Evolutionary conservation across 2,113 vertebrate genomes (phyloP), one percentile per base, ranked within the genome.

Genomic region (Callipepla californica): DNA sequence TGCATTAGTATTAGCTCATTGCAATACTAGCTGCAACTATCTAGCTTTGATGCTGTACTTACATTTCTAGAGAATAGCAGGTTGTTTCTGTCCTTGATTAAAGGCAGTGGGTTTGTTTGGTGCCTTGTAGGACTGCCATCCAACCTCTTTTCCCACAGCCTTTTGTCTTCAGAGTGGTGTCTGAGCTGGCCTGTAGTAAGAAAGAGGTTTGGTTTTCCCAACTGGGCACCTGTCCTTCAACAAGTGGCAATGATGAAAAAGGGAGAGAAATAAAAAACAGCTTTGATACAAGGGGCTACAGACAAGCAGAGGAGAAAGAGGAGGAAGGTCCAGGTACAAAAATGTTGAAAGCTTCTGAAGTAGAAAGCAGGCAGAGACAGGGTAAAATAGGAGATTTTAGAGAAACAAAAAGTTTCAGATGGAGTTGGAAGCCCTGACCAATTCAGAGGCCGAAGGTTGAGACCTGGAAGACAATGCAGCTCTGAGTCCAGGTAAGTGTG

Each of bases 231-330:
- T 7, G 0, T 40, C 68, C 55, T 83, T 44, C 13, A 38, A 32
- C 8, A 69, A 30, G 4, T 13, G 18, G 50, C 28, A 44, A 75
- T 25, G 16, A 44, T 0, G 0, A 13, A 44, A 26, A 63, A 59
- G 13, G 2, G 5, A 13, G 15, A n/a, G 15, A 80, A 62, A 67
- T 62, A 48, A 25, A 4, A 3, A 55, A 55, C 8, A 62, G 5
- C 13, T 9, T 74, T 75, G 42, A 4, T 78, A n/a, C 17, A 50
- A 62, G 45, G 42, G 7, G 0, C 12, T 3, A 0, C 4, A 16
- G 51, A 21, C 7, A 36, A 47, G 68, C 11, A 68, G 42, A 55
- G 70, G 45, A 70, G 14, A 11, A 65, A 30, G 62, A 65, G 26
- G n/a, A 59, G 40, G 34, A 85, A 12, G 18, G 14, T 61, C 44